phyloP scores from a whole-genome alignment of 2,888 invertebrate species.

The Adelognathus sp. region DNA sequence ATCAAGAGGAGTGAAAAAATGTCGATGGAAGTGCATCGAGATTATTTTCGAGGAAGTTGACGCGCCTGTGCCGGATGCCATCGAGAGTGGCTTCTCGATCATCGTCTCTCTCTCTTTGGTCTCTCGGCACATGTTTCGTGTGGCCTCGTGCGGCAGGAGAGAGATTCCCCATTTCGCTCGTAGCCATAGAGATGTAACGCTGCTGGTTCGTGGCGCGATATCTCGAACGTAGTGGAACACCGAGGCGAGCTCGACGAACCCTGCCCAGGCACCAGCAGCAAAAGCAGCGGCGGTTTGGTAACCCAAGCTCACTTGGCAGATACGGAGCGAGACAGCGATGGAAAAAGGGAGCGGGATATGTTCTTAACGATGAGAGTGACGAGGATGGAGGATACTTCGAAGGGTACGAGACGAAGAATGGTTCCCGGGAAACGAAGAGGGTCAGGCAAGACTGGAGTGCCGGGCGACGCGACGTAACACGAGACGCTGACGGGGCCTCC shows the following conservation, averaged over 20 bases:
- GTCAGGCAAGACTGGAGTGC: constrained; percentile 6
- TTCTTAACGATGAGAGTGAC: neutral
- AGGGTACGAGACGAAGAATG: constrained; percentile 39
- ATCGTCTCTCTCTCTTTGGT: constrained; percentile 3
- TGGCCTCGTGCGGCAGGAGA: neutral
- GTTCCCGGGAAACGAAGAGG: constrained; percentile 41
- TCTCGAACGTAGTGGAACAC: constrained; percentile 26
- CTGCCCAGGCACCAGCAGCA: constrained; percentile 22
- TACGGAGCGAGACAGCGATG: constrained; percentile 29
- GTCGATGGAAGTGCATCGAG: neutral
- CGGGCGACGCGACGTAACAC: constrained; percentile 27
- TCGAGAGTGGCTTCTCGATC: constrained; percentile 18
- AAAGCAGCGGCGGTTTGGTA: constrained; percentile 36
- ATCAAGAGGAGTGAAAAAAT: neutral
- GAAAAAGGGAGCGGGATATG: constrained; percentile 51
- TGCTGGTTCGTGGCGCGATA: constrained; percentile 36
- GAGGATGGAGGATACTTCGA: constrained; percentile 34
- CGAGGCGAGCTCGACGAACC: constrained; percentile 31
- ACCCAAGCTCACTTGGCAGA: constrained; percentile 57
- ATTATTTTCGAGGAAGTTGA: neutral
- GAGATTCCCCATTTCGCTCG: neutral
- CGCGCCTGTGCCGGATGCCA: constrained; percentile 36
- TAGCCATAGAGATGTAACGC: constrained; percentile 13
- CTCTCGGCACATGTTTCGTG: constrained; percentile 25
- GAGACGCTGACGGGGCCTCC: constrained; percentile 26